These are phyloP conservation scores for Julus scanicus DNA, from an alignment of 2,888 invertebrate species.

Conservation along the genomic window DNA sequence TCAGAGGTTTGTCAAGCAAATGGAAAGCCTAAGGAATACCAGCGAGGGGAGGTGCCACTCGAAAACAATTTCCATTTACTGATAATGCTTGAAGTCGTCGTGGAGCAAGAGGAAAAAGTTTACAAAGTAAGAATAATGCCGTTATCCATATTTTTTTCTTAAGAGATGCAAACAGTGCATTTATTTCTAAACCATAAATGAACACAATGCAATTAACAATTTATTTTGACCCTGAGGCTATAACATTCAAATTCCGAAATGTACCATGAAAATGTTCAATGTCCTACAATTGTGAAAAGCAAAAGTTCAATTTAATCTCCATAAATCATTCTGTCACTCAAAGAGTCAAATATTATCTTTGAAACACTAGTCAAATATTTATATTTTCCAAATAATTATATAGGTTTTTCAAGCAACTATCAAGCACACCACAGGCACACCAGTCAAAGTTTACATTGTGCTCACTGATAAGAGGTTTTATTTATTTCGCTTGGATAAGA, in stretches of 20 bases:
- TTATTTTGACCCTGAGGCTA: too few species aligned
- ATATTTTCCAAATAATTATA: slow-evolving; percentile 37
- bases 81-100: slow-evolving; percentile 65
- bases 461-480: slow-evolving; percentile 64
- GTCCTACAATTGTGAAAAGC: too few species aligned
- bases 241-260: too few species aligned
- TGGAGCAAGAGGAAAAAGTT: slow-evolving; percentile 64
- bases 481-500: slow-evolving; percentile 62
- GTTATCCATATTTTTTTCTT: slow-evolving; percentile 2
- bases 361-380: neutral
- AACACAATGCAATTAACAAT: too few species aligned
- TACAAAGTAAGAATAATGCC: slow-evolving; percentile 62
- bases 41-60: slow-evolving; percentile 59
- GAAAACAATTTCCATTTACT: slow-evolving; percentile 65
- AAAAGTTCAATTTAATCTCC: too few species aligned
- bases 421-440: slow-evolving; percentile 62
- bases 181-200: too few species aligned
- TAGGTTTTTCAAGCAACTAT: slow-evolving; percentile 64
- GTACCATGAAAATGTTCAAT: too few species aligned
- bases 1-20: slow-evolving; percentile 51
- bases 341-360: neutral
- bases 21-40: neutral
- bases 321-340: too few species aligned
- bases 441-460: slow-evolving; percentile 62
- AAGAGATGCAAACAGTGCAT: too few species aligned